Percentiles rank a stretch among this genome's conserved stretches.
Evolutionary conservation across 1,140 invertebrate genomes (phyloP).

Genomic region (Drosophila yakuba): DNA sequence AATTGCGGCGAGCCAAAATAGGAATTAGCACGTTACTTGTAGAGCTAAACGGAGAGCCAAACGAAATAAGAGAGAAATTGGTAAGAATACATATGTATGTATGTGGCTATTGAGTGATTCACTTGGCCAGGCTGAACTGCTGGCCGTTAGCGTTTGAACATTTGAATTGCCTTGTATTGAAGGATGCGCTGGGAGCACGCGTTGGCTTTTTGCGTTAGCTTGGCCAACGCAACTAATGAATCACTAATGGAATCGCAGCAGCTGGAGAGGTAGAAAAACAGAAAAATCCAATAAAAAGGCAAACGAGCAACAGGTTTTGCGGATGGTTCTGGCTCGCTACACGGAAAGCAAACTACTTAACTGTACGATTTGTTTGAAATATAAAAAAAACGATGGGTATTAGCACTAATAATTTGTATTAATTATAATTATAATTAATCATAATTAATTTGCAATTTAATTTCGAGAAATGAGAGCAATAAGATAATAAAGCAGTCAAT

Average conservation of each 20-base stretch:
- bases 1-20: constrained; percentile 61
- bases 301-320: constrained; percentile 54
- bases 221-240: constrained; percentile 48
- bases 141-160: constrained; percentile 28
- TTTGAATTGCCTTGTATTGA: constrained; percentile 18
- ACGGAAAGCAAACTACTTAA: constrained; percentile 1
- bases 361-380: too few relatives aligned
- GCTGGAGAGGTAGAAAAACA: constrained; percentile 13
- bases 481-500: too few relatives aligned
- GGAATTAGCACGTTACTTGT: constrained; percentile 36
- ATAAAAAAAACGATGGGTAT: too few relatives aligned
- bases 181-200: constrained; percentile 34
- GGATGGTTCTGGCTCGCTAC: constrained; percentile 11
- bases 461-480: too few relatives aligned
- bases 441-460: too few relatives aligned
- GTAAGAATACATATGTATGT: background rate
- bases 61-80: constrained; percentile 3
- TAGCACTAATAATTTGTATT: too few relatives aligned
- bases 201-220: constrained; percentile 8
- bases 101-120: constrained; percentile 33
- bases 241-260: constrained; percentile 44
- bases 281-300: constrained; percentile 27
- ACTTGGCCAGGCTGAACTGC: constrained; percentile 23
- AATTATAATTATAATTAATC: too few relatives aligned
- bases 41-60: background rate